Base-by-base conservation (phyloP, 2,888 invertebrate species). In the Drosophila anomalata region DNA sequence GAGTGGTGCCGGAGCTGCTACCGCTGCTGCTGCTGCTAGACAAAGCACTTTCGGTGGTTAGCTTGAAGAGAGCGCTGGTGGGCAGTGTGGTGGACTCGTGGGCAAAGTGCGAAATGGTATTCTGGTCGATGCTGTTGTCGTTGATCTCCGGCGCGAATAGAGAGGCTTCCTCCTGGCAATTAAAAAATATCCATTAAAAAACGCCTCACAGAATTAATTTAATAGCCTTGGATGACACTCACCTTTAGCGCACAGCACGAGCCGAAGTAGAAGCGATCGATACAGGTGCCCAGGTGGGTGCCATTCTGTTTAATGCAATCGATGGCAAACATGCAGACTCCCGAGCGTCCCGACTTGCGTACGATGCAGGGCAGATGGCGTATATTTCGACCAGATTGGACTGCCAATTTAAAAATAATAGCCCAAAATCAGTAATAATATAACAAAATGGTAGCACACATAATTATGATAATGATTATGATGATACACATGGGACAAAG, bases 251-350 rank as follows among this genome's bases (percentile, higher is more conserved):
- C 96, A 90, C 98, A 98, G 90, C 98, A 98, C 33, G 97, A 97
- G 58, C 97, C 97, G 90, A 97, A 97, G 92, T 97, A 97, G 91
- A 97, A 97, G 75, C 97, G 94, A 92, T 98, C 97, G 88, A 97
- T 97, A 91, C 98, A 98, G 1, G 97, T 97, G 31, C 97, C 97
- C 76, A 98, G 92, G 87, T 98, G 97, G 0, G 97, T 96, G 44
- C 98, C 98, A 90, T 97, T 97, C 68, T 96, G 94, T 93, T 97
- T 96, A 50, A 96, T 94, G 90, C 97, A 98, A 87, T 97, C 96
- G 91, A 97, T 97, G 69, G 97, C 97, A 90, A 98, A 98, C 98
- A 98, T 98, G 89, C 98, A 98, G 0, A 96, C 94, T 0, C 98
- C 97, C 71, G 95, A 95, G 77, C 96, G 94, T 36, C 95, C 95